Evolutionary conservation across 1,140 invertebrate genomes (phyloP), one percentile per base, ranked within the genome.

Genomic region (Ruditapes philippinarum): DNA sequence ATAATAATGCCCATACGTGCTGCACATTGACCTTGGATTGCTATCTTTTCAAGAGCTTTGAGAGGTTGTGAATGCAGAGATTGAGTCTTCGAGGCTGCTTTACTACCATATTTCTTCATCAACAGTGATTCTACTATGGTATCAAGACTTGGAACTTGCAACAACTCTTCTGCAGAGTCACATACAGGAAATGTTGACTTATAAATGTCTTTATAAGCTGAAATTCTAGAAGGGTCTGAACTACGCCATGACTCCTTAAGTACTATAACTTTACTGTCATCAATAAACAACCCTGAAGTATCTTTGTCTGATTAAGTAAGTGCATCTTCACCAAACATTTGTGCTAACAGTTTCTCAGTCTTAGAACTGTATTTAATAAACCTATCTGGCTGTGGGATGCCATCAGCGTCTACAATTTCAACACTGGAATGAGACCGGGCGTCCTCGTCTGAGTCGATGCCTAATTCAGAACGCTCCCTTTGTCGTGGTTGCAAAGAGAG

Each of bases 91-190:
- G 36, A 33, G 22, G 57, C 31, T 25, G 28, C n/a, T 14, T 19
- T 22, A 40, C n/a, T 22, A 5, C 79, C 57, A 42, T 82, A 19
- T 22, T 36, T 19, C 28, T 82, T 82, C 31, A 9, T 11, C 14
- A 82, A 36, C 79, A 82, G 38, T n/a, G 51, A 19, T 82, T 82
- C 79, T n/a, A 42, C 14, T 5, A 65, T 19, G 36, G 62, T 57
- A 65, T 82, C 79, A 2, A 82, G 36, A 28, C 57, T 11, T 12
- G 57, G 54, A 40, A 82, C 79, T 33, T 82, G 12, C 19, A 62
- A 40, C 14, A 36, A 86, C 89, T 96, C 96, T 92, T 95, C 96
- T 22, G 33, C 38, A 11, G 36, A 19, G 25, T 65, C 79, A 82
- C 45, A 7, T 3, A 82, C 57, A 38, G 79, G 79, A 62, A 82